phyloP scores from a whole-genome alignment of 2,888 invertebrate species.

The Lottia scabra region DNA sequence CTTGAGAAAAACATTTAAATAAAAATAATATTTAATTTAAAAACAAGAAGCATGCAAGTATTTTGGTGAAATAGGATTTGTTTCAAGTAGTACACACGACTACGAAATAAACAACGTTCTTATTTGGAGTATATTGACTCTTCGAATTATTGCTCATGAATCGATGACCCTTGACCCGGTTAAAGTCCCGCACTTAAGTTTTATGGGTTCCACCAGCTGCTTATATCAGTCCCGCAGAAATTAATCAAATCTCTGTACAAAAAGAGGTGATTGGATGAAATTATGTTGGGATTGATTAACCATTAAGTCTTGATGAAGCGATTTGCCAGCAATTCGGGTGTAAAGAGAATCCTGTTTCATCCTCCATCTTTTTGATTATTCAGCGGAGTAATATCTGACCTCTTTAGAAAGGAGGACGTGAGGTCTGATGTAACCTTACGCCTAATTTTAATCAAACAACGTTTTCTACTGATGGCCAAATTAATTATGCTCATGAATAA shows the following conservation, averaged over 20 bases:
- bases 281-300: not conserved
- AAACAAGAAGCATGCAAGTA: too few species aligned
- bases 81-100: too few species aligned
- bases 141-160: too few species aligned
- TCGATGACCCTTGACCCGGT: too few species aligned
- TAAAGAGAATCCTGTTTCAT: not conserved
- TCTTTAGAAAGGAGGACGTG: not conserved
- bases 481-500: too few species aligned
- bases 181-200: not conserved
- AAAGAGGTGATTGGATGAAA: not conserved
- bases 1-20: too few species aligned
- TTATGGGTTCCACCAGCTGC: not conserved
- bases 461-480: not conserved
- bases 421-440: not conserved
- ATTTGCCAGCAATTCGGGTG: not conserved
- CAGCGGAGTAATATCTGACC: not conserved
- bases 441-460: not conserved
- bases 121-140: too few species aligned
- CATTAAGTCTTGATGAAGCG: not conserved
- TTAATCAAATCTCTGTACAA: not conserved
- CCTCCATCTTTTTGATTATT: not conserved
- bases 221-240: not conserved
- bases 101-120: too few species aligned
- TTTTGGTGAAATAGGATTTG: too few species aligned
- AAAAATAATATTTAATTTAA: too few species aligned